Percentiles rank a stretch among this genome's conserved stretches.
Conservation (phyloP, 1,140 invertebrate genomes). For the Heterodera schachtii region DNA sequence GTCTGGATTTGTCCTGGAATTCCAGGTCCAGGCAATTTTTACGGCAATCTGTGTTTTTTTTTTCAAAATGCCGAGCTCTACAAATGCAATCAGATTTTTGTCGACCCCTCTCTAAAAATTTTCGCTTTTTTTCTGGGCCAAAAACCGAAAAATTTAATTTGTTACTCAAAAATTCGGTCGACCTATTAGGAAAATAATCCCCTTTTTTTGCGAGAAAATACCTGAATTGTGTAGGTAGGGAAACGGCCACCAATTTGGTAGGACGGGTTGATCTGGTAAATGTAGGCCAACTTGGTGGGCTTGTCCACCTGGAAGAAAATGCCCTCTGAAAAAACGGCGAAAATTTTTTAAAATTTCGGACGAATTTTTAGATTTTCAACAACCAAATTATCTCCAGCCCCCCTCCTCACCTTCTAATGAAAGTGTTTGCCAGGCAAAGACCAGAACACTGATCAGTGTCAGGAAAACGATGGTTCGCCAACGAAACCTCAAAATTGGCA, state of each 20-base stretch:
- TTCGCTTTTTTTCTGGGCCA: neutral
- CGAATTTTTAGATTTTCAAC: neutral
- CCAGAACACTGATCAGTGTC: neutral
- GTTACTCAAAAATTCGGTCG: no score
- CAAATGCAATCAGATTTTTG: no score
- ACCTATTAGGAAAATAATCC: neutral
- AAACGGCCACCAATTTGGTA: constrained; percentile 45
- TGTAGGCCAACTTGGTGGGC: constrained; percentile 32
- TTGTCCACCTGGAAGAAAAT: constrained; percentile 41
- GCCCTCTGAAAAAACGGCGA: constrained; percentile 37
- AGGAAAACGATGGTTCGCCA: neutral
- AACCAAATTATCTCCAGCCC: no score
- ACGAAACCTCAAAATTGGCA: constrained; percentile 1
- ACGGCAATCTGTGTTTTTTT: no score
- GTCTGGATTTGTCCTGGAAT: no score
- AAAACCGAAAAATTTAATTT: neutral
- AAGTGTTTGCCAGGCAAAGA: constrained; percentile 16
- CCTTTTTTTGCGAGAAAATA: neutral
- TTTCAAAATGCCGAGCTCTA: no score
- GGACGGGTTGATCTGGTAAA: constrained; percentile 38
- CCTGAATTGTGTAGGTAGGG: constrained; percentile 29
- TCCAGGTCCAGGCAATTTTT: no score
- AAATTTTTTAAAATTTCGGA: neutral
- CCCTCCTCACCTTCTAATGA: constrained; percentile 3
- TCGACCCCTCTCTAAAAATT: no score